Evolutionary conservation across 2,113 vertebrate genomes (phyloP).

Genomic region (Platysteira castanea): DNA sequence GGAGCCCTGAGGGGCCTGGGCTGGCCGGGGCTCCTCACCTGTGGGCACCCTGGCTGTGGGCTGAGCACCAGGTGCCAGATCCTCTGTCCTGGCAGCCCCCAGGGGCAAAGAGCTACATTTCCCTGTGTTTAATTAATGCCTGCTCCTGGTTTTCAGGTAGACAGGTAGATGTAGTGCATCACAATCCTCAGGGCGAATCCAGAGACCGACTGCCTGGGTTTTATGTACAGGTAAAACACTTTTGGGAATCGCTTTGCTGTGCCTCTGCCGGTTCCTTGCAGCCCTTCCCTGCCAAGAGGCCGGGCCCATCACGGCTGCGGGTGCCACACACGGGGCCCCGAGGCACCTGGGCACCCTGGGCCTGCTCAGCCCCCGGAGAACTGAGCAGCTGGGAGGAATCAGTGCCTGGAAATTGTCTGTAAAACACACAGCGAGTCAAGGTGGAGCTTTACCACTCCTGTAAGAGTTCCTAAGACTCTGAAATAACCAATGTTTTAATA

Average conservation of each 20-base stretch:
- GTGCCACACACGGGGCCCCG: neutral
- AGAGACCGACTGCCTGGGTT: fast-evolving
- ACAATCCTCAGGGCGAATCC: neutral
- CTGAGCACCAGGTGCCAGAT: fast-evolving
- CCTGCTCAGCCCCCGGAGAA: neutral
- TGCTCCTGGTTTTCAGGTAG: neutral
- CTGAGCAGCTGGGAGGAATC: neutral
- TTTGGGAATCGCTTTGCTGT: neutral
- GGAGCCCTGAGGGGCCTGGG: neutral
- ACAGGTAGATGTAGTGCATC: neutral
- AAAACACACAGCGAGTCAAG: neutral
- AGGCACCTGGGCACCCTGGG: neutral
- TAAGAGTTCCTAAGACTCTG: neutral
- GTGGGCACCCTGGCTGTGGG: fast-evolving
- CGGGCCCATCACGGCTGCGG: neutral
- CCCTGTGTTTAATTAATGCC: neutral
- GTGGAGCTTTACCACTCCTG: neutral
- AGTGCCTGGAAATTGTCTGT: neutral
- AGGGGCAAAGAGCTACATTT: fast-evolving
- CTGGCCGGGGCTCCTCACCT: neutral
- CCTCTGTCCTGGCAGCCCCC: neutral
- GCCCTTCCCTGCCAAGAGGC: fast-evolving
- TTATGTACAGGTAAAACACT: neutral
- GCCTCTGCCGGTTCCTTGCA: neutral
- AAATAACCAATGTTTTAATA: neutral